Evolutionary conservation across 2,888 invertebrate species (phyloP), one percentile per base, ranked within the genome.

Genomic region (Patella ulyssiponensis): DNA sequence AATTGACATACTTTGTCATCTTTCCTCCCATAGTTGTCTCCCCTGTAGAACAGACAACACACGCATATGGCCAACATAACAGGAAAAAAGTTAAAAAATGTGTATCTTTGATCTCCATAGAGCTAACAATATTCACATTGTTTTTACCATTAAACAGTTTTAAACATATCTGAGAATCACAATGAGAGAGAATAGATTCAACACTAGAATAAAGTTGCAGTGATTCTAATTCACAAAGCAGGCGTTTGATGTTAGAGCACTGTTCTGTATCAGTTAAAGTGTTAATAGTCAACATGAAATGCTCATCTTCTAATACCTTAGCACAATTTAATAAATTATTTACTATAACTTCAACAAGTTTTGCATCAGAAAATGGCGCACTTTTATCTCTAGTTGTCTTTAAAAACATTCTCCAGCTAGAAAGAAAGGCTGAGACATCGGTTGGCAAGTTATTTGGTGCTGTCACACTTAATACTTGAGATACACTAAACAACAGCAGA

Each of bases 401-500:
- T 7, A 64, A 14, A 23, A 23, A 20, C 3, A 20, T 20, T 23
- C 14, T 64, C 64, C 64, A 64, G 64, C 20, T 23, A 23, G 20
- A 11, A 7, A 64, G 64, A 23, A 64, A 64, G 11, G 20, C 20
- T 2, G 20, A 12, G 23, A 64, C 20, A 64, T 64, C 64, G 17
- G 20, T 4, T 64, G 64, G 64, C 14, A 75, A 75, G n/a, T 14
- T 27, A 23, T 17, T 27, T 52, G 53, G 75, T 52, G 69, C 69
- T 3, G 75, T 75, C 12, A 80, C 71, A 58, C 78, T 77, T 69
- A 80, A 70, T 11, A 74, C 64, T 73, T 69, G 73, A 2, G 80
- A 77, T n/a, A 78, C 78, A 3, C 80, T 76, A 27, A 79, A 78
- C 69, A 80, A 71, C 51, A 80, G 15, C 3, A 76, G 71, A 5